Evolutionary conservation across 2,888 invertebrate genomes (phyloP).

Genomic region (Eupithecia dodoneata): DNA sequence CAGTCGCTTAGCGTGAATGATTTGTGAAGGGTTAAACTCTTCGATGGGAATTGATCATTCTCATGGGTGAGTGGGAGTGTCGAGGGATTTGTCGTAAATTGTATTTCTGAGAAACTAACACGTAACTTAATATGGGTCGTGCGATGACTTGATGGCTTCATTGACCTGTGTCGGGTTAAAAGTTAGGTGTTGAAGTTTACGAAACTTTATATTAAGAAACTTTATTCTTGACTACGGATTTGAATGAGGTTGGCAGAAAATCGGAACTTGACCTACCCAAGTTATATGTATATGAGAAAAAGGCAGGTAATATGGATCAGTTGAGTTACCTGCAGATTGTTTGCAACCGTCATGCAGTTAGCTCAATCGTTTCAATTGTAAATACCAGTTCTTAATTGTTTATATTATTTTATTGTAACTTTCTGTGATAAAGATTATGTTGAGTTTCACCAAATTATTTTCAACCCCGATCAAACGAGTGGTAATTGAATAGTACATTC

Average conservation of each 20-base stretch:
- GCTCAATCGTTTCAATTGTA: too few species aligned
- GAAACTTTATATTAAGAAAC: not conserved
- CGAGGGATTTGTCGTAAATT: slow-evolving; percentile 27
- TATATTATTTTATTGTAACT: too few species aligned
- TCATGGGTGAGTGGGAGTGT: slow-evolving; percentile 39
- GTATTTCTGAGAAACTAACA: slow-evolving; percentile 14
- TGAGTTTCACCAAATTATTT: not conserved
- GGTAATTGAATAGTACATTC: too few species aligned
- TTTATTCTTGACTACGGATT: not conserved
- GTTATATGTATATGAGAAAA: too few species aligned
- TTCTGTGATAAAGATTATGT: not conserved
- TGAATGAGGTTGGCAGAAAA: not conserved
- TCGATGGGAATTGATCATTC: slow-evolving; percentile 50
- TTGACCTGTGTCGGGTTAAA: slow-evolving; percentile 16
- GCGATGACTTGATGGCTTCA: slow-evolving; percentile 8
- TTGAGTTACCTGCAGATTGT: too few species aligned
- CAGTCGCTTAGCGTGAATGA: slow-evolving; percentile 76
- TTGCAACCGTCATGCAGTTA: too few species aligned
- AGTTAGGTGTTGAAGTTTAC: not conserved
- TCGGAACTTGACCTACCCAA: too few species aligned
- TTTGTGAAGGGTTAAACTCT: slow-evolving; percentile 71
- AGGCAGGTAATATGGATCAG: too few species aligned
- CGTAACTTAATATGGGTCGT: not conserved
- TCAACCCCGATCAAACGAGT: not conserved
- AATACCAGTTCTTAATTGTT: too few species aligned